Conservation (phyloP, 1,140 invertebrate genomes). For the Hormaphis cornu region DNA sequence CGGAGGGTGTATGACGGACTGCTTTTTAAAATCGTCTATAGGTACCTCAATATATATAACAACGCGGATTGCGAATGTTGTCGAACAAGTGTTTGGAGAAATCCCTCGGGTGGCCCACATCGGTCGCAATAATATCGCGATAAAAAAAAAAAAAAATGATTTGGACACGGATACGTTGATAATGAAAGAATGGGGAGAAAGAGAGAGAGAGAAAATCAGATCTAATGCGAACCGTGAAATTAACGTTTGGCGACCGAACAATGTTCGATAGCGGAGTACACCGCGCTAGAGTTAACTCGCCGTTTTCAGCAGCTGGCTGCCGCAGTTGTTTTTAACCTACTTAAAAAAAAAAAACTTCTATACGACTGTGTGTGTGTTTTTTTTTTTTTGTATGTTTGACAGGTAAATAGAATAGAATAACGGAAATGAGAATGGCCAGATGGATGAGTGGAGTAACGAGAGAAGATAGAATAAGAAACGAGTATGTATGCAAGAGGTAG, state of each 20-base stretch:
- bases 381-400: too few species aligned
- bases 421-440: too few species aligned
- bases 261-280: too few species aligned
- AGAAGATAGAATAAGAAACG: too few species aligned
- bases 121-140: neutral
- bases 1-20: slow-evolving; percentile 3
- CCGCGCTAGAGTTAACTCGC: too few species aligned
- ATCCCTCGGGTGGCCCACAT: neutral
- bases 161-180: neutral
- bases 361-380: too few species aligned
- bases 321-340: too few species aligned
- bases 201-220: neutral
- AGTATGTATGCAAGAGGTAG: too few species aligned
- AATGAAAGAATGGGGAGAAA: neutral
- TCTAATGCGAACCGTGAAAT: slow-evolving; percentile 17
- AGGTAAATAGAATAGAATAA: too few species aligned
- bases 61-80: slow-evolving; percentile 21
- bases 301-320: too few species aligned
- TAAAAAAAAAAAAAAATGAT: neutral
- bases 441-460: too few species aligned
- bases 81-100: slow-evolving; percentile 26
- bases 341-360: too few species aligned
- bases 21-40: slow-evolving; percentile 21
- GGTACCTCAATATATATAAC: neutral
- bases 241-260: neutral